Base-by-base conservation (phyloP, 1,140 invertebrate genomes). In the Matsumurasca onukii region DNA sequence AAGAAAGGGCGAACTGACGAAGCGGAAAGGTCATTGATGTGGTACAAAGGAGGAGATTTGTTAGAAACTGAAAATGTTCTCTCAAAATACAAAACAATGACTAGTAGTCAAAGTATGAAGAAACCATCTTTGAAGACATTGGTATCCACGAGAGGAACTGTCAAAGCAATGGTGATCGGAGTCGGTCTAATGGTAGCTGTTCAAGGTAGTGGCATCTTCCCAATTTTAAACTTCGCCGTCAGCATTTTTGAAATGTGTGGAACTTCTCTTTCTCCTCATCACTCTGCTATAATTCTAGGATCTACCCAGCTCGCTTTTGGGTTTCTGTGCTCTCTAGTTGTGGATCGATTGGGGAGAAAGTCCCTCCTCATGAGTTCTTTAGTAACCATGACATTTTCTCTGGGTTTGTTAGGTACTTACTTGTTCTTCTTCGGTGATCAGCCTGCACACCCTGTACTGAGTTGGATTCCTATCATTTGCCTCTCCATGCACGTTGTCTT, bases 221-320 rank as follows among this genome's bases (percentile, higher is more conserved):
- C 91, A 12, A 88, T 97, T 29, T 90, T 95, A 72, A 95, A 94
- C 79, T 95, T 93, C 75, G 90, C 91, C 0, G 86, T 88, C 1
- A 82, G 83, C 2, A 94, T 92, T 77, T 94, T 91, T 76, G 67
- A 86, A 68, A 86, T 85, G 15, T 88, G 93, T 22, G 91, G 91
- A 31, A 89, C 86, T 69, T 78, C 82, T 13, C 79, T 94, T 22
- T 74, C 87, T 34, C 80, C 90, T 0, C 80, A 87, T 79, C 78
- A 90, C 3, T 78, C 89, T 62, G 85, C 92, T 0, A 90, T 95
- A 69, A 86, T 94, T 9, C 86, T 96, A 5, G 91, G 89, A 1
- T 77, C 86, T 0, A 89, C 83, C 12, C 78, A 82, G 72, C 61
- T 84, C 0, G 24, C 80, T 3, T 82, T 82, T 12, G 82, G 83